These are phyloP conservation scores for Montipora foliosa DNA, from an alignment of 64 coral and sea anemone species.

Conservation along the genomic window DNA sequence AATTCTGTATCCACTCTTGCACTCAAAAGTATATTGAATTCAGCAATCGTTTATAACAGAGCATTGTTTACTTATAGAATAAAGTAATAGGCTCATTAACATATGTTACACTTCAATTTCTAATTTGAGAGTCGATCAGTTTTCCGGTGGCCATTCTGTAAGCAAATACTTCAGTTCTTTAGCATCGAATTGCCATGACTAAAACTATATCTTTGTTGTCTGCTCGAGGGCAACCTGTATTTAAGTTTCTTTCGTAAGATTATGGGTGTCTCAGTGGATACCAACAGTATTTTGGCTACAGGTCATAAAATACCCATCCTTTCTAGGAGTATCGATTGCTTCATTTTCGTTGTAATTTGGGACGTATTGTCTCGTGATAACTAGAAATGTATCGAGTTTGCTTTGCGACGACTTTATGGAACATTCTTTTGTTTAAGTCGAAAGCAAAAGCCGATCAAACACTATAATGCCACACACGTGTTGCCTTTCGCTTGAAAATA, in stretches of 20 bases:
- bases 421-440: conserved; percentile 1
- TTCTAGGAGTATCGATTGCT: neutral
- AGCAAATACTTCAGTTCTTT: neutral
- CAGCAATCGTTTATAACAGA: neutral
- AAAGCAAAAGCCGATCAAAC: neutral
- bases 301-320: neutral
- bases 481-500: neutral
- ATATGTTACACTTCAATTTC: neutral
- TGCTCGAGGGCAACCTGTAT: conserved; percentile 21
- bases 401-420: neutral
- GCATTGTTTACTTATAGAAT: neutral
- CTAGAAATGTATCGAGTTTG: neutral
- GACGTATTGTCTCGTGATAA: neutral
- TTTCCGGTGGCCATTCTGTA: conserved; percentile 18
- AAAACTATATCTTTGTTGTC: neutral
- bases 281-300: conserved; percentile 15
- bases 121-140: neutral
- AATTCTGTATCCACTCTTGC: neutral
- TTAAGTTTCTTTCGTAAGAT: conserved; percentile 13
- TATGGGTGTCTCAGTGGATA: conserved; percentile 8
- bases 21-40: neutral
- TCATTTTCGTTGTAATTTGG: neutral
- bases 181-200: neutral
- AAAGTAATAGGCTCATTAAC: neutral
- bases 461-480: conserved; percentile 11